Evolutionary conservation across 2,888 invertebrate genomes (phyloP), one percentile per base, ranked within the genome.

Genomic region (Trichopoda pennipes): DNA sequence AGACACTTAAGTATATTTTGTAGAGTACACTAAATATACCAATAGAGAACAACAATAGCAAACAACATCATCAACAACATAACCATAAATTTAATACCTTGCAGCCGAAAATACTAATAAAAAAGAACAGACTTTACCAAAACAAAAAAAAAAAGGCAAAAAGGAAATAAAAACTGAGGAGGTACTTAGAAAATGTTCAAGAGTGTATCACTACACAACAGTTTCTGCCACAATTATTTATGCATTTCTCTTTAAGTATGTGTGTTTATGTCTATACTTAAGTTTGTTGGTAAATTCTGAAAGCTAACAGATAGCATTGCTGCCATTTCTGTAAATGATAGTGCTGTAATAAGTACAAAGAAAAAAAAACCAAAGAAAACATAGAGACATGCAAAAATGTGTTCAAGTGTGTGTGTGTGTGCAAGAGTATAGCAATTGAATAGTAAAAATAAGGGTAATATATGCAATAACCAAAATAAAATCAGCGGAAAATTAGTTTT

Each of bases 401-500:
- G 38, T 60, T 21, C 49, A 32, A 28, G 38, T 68, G 53, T 32
- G 47, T 53, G 19, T 17, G 53, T 16, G 35, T 38, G 16, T 56
- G 44, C 19, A 9, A 51, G 16, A 19, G 21, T 49, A 3, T 58
- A 44, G 17, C 17, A 63, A 38, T 19, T 49, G 69, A 42, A 55
- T 42, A 23, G 42, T 55, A 78, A 68, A 38, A 70, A 60, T 66
- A 42, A 51, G 76, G 58, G 51, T 72, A 68, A 70, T 66, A 70
- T 66, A 51, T 78, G 56, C 70, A 80, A 82, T 82, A 84, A 81
- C 80, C 69, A 72, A 75, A 78, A 75, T 79, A 81, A 79, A 84
- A 84, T 83, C 84, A 83, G 82, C 78, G 83, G 81, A 84, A 83
- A 84, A 84, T 84, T 83, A 80, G 82, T 76, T 84, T 79, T 76